phyloP scores from a whole-genome alignment of 1,140 invertebrate species.

The Brachionus angularis region DNA sequence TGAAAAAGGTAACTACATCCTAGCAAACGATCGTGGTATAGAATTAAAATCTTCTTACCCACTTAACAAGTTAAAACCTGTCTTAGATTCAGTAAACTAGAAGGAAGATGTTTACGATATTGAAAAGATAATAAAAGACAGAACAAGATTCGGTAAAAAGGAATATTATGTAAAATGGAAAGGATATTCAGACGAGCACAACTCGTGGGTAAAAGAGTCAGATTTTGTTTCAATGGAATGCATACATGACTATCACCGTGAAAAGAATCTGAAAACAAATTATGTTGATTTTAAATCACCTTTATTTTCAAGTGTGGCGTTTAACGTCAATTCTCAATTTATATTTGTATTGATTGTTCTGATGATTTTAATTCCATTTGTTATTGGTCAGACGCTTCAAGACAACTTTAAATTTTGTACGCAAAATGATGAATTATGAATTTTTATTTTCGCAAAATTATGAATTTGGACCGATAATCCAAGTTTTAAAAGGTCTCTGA shows the following conservation, averaged over 20 bases:
- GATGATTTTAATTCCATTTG: no score
- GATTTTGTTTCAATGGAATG: slow-evolving; percentile 15
- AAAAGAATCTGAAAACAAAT: no score
- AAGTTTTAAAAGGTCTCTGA: no score
- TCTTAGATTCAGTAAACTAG: background rate
- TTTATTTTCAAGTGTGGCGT: no score
- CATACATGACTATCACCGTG: slow-evolving; percentile 21
- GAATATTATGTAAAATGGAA: slow-evolving; percentile 43
- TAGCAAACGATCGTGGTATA: slow-evolving; percentile 4
- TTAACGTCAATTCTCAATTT: no score
- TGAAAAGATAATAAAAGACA: slow-evolving; percentile 37
- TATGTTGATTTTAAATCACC: no score
- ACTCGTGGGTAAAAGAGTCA: slow-evolving; percentile 34
- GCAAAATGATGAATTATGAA: no score
- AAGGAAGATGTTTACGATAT: slow-evolving; percentile 15
- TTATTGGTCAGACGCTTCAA: no score
- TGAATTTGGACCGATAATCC: no score
- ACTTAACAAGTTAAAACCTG: slow-evolving; percentile 13
- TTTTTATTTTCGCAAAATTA: no score
- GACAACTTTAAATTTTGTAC: no score
- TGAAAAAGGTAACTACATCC: slow-evolving; percentile 18
- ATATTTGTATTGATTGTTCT: no score
- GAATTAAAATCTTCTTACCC: slow-evolving; percentile 26
- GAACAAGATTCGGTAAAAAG: background rate
- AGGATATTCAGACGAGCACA: slow-evolving; percentile 37